Base-by-base conservation (phyloP, 2,113 vertebrate species). In the Cyprichromis sp. region DNA sequence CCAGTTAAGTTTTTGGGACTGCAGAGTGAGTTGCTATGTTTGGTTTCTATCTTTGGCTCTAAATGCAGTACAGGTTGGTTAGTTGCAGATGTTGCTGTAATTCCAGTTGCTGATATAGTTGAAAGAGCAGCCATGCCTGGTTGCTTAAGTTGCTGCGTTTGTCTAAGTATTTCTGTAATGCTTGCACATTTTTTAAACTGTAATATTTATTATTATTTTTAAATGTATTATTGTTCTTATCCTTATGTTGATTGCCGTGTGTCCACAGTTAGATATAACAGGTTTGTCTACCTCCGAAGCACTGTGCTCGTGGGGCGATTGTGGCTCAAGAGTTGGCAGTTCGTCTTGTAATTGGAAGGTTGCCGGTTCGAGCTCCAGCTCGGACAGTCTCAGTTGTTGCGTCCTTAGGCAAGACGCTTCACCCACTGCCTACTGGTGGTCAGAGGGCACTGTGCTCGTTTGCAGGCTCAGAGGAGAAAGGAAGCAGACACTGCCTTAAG, bases 301-400 rank as follows among this genome's bases (percentile, higher is more conserved):
- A 4, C 57, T 6, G 26, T 31, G 5, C 57, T 31, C 0, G 0
- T 17, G 57, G 57, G 57, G 14, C 0, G 2, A 31, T 61, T 2
- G 57, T 61, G 8, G 3, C 1, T 61, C 5, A 61, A 31, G 57
- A 61, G 26, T 31, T 59, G 26, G 57, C 26, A 17, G 2, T 31
- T 59, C 0, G 1, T 59, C 5, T 59, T 59, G 55, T 59, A 59
- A 59, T 31, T 0, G 5, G 3, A 59, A 17, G 26, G 2, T 31
- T 59, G 5, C 14, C 0, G 0, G 26, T 59, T 1, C 0, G 1
- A 1, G 1, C 13, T 26, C 13, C 0, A 0, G 8, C 55, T 59
- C 0, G 2, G n/a, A 24, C 53, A 24, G 10, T 24, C 14, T 61
- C 26, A 31, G 57, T 61, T 1, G 1, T 31, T 61, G 57, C 3